Base-by-base conservation (phyloP, 2,888 invertebrate species). In the Conus canariensis region DNA sequence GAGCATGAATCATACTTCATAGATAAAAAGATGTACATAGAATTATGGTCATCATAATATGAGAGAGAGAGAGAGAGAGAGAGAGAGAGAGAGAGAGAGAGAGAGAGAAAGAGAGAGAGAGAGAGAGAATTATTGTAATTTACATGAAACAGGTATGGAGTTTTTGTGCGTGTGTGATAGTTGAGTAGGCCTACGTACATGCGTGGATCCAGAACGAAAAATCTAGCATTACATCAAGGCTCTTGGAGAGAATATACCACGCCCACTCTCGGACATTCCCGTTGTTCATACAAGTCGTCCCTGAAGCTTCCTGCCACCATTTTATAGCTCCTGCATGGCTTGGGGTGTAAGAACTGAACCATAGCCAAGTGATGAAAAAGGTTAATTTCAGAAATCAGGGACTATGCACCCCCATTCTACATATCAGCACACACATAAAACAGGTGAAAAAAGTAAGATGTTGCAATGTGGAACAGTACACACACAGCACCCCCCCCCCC, bases 21-120 rank as follows among this genome's bases (percentile, higher is more conserved):
- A 25, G 59, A 85, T 85, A 58, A 60, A 59, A 59, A 59, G 59
- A 85, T 59, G 58, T 60, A 85, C 59, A 56, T 83, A 45, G 19
- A 56, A 83, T 83, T 45, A 56, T 45, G 22, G 30, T 83, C 25
- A 10, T 30, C 10, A 77, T 8, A 25, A 10, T 16, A 8, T 9
- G 12, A 30, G 25, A 30, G 25, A 30, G 30, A 77, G 77, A 77
- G 45, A 77, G 77, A 77, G 16, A 30, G 77, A 77, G 77, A 77
- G 30, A 77, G 77, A 77, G 77, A 77, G 77, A 77, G 25, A 77
- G 77, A 77, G 30, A 77, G 77, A 77, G 77, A 77, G 30, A 77
- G 25, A 77, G 25, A 30, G 77, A 30, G 77, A 30, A 30, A 30
- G 30, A 30, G 77, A 77, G 77, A 25, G 77, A 9, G 10, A 12